Conservation (phyloP, 23 tunicate species). For the Phallusia fumigata region DNA sequence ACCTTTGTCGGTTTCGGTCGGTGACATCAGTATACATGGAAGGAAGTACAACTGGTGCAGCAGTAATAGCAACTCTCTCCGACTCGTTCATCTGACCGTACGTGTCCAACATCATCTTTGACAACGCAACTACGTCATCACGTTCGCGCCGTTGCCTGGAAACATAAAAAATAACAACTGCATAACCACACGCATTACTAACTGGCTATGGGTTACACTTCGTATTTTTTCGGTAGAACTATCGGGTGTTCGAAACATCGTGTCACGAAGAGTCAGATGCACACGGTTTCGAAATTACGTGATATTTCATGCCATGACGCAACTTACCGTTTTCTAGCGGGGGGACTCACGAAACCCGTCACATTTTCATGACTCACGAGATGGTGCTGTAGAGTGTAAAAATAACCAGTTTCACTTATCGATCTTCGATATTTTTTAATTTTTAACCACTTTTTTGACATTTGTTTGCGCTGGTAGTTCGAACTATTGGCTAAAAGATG, state of each 20-base stretch:
- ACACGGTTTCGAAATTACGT: too few relatives aligned
- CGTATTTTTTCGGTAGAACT: too few relatives aligned
- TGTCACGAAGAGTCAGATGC: too few relatives aligned
- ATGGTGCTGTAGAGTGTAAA: constrained; percentile 56
- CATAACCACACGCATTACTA: too few relatives aligned
- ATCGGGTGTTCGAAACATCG: too few relatives aligned
- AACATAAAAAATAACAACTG: neutral
- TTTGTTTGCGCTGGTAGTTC: too few relatives aligned
- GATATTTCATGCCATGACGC: too few relatives aligned
- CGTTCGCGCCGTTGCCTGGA: constrained; percentile 17
- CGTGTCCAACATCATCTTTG: constrained; percentile 75
- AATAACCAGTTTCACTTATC: neutral
- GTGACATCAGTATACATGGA: constrained; percentile 39
- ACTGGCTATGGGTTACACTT: too few relatives aligned
- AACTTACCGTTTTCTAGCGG: constrained; percentile 32
- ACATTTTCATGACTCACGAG: constrained; percentile 58
- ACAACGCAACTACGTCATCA: constrained; percentile 62
- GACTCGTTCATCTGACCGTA: constrained; percentile 22
- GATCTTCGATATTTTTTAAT: neutral
- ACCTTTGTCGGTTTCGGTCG: constrained; percentile 28
- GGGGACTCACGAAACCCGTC: constrained; percentile 6
- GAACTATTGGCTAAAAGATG: too few relatives aligned
- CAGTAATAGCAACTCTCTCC: neutral
- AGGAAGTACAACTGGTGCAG: constrained; percentile 54
- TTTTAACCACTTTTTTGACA: too few relatives aligned